Conservation (phyloP, 2,888 invertebrate species). For the Leistus spinibarbis region DNA sequence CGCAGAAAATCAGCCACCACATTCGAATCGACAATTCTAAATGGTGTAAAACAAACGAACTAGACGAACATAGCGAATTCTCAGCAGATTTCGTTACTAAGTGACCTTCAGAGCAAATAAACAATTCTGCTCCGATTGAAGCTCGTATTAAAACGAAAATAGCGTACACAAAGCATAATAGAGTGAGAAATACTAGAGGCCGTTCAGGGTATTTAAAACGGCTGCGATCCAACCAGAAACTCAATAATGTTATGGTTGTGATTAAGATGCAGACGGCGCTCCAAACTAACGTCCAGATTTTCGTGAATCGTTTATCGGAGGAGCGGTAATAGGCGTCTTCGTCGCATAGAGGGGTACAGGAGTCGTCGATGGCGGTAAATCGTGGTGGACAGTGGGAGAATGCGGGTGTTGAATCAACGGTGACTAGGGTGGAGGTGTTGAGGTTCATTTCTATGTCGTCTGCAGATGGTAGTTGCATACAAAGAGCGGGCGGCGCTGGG, state of each 20-base stretch:
- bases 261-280: slow-evolving; percentile 80
- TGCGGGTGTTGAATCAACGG: slow-evolving; percentile 37
- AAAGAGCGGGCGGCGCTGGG: slow-evolving; percentile 75
- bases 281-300: slow-evolving; percentile 77
- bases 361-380: slow-evolving; percentile 58
- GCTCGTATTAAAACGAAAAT: slow-evolving; percentile 49
- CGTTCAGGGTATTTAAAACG: slow-evolving; percentile 93
- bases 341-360: slow-evolving; percentile 67
- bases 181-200: slow-evolving; percentile 87
- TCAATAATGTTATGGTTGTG: slow-evolving; percentile 81
- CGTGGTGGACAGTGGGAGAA: slow-evolving; percentile 47
- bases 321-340: slow-evolving; percentile 68
- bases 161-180: slow-evolving; percentile 63
- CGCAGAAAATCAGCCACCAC: slow-evolving; percentile 88
- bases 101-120: slow-evolving; percentile 42
- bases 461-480: slow-evolving; percentile 69
- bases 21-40: slow-evolving; percentile 79
- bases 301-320: slow-evolving; percentile 71
- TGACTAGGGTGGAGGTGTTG: slow-evolving; percentile 6
- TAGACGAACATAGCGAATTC: slow-evolving; percentile 48
- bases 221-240: slow-evolving; percentile 87
- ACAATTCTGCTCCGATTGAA: slow-evolving; percentile 47
- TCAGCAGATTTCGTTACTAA: slow-evolving; percentile 46
- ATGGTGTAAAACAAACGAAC: slow-evolving; percentile 59
- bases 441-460: slow-evolving; percentile 23